Base-by-base conservation (phyloP, 2,888 invertebrate genomes). In the Athalia rosae region DNA sequence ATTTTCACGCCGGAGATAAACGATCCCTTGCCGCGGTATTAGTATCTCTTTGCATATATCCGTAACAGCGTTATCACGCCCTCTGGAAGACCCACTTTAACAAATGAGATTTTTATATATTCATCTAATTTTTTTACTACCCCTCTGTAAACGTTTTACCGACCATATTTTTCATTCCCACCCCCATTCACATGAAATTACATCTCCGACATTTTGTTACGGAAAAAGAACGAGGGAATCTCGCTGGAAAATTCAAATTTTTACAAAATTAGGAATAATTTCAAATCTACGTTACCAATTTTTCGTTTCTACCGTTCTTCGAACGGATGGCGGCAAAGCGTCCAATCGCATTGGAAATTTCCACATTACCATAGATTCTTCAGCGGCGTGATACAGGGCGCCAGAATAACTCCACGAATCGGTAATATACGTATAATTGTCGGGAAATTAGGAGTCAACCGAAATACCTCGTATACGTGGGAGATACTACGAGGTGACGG, bases 61-160 rank as follows among this genome's bases (percentile, higher is more conserved):
- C 28, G 48, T 48, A 48, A 48, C 13, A 48, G 48, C 45, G 15
- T 48, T 48, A 67, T 67, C 53, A 67, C 67, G 50, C 62, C 4
- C 43, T 62, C 41, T 43, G 41, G 53, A 48, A 67, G 48, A 67
- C 41, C 67, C 67, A 67, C 67, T 67, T 67, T 67, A 41, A 50
- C 67, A 67, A 67, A 67, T 67, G 28, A 67, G 67, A 50, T 67
- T 67, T 67, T 67, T 67, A 67, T 28, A 28, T 53, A 53, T 48
- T 67, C 48, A 28, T 67, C 28, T 50, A 67, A 67, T 67, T 67
- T 67, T 28, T 67, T 67, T 53, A 67, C 50, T 28, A 50, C 50
- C 50, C 53, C 67, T 50, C 28, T 28, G 28, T 28, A 28, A 28
- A 28, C 28, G 11, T 6, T 59, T 3, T 59, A 11, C 2, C 59